Percentiles rank a stretch among this genome's conserved stretches.
Evolutionary conservation across 2,797 vertebrate species (phyloP).

Genomic region (Cirrhinus mrigala): DNA sequence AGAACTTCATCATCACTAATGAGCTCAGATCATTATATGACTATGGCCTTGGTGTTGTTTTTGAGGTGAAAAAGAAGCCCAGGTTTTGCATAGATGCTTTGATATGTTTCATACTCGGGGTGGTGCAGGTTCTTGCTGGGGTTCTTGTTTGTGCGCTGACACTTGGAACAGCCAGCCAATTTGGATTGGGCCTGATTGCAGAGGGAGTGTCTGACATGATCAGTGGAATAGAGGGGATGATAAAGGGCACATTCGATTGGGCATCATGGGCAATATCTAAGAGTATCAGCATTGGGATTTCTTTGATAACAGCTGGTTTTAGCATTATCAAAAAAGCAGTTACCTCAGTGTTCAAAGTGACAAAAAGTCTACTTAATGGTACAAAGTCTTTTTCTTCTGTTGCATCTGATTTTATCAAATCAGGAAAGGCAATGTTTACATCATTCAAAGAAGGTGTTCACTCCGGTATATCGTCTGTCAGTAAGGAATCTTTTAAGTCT

Average conservation of each 20-base stretch:
- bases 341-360: not conserved
- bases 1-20: slow-evolving; percentile 39
- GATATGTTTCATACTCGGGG: slow-evolving; percentile 53
- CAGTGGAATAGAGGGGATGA: slow-evolving; percentile 54
- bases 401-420: slow-evolving; percentile 39
- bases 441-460: slow-evolving; percentile 11
- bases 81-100: slow-evolving; percentile 52
- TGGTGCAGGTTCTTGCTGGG: slow-evolving; percentile 53
- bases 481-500: slow-evolving; percentile 22
- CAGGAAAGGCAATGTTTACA: slow-evolving; percentile 43
- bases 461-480: not conserved
- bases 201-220: slow-evolving; percentile 61
- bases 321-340: slow-evolving; percentile 26
- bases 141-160: slow-evolving; percentile 52
- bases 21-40: slow-evolving; percentile 58
- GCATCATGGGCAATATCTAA: slow-evolving; percentile 61
- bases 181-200: slow-evolving; percentile 55
- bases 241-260: slow-evolving; percentile 57
- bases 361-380: slow-evolving; percentile 52
- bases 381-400: slow-evolving; percentile 47
- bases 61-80: slow-evolving; percentile 61
- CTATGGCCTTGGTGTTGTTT: slow-evolving; percentile 58
- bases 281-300: slow-evolving; percentile 55
- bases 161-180: slow-evolving; percentile 37
- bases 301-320: slow-evolving; percentile 54